Percentiles rank a stretch among this genome's conserved stretches.
phyloP scores from a whole-genome alignment of 2,113 vertebrate genomes.

The Zapornia atra region DNA sequence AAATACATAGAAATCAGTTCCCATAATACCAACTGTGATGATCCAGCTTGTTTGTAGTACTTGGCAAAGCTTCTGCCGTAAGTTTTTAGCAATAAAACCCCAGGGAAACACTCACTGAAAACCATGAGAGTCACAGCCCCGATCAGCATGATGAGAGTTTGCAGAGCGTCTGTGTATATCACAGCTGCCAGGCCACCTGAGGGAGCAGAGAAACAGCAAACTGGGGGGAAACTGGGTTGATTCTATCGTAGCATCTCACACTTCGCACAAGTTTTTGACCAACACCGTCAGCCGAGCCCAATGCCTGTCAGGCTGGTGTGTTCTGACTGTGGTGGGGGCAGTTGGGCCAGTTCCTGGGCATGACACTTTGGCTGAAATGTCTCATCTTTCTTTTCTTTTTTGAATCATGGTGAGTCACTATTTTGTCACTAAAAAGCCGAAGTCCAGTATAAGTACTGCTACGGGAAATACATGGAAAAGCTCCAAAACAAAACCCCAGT shows the following conservation, averaged over 20 bases:
- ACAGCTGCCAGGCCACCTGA: conserved; percentile 95
- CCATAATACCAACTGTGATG: neutral
- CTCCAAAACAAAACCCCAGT: neutral
- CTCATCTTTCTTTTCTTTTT: neutral
- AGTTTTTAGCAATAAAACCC: neutral
- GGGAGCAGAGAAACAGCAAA: neutral
- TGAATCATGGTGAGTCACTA: conserved; percentile 3
- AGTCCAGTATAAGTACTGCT: neutral
- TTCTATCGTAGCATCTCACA: fast-evolving
- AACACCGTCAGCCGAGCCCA: neutral
- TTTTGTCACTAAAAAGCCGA: neutral
- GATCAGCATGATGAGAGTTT: conserved; percentile 90
- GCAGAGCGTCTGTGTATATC: conserved; percentile 94
- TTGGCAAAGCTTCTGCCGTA: neutral
- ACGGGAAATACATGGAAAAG: neutral
- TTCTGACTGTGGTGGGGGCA: fast-evolving
- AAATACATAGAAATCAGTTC: neutral
- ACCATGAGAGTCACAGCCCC: conserved; percentile 89
- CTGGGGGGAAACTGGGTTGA: neutral
- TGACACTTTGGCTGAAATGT: neutral
- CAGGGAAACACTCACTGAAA: conserved; percentile 81
- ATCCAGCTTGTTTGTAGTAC: neutral
- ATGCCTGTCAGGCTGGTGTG: neutral
- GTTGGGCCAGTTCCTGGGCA: neutral
- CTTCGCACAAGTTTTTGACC: neutral